Conservation (phyloP, 2,797 vertebrate species). For the Argentina silus region DNA sequence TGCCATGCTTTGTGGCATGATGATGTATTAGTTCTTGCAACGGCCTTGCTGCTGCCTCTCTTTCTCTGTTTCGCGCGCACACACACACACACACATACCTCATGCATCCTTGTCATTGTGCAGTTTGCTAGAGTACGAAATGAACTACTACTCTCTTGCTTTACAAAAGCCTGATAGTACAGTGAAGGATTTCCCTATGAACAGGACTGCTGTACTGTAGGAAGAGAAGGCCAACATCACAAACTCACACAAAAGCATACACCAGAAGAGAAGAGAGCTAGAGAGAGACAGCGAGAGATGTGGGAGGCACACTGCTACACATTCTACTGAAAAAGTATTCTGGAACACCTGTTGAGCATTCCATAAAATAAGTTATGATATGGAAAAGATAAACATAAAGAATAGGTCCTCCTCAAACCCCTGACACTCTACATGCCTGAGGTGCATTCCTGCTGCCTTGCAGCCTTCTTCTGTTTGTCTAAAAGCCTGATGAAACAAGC, state of each 20-base stretch:
- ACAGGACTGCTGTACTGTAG: too few relatives aligned
- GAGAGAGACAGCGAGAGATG: not conserved
- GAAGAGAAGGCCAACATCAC: not conserved
- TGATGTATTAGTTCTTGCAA: slow-evolving; percentile 25
- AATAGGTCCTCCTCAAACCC: too few relatives aligned
- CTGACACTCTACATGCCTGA: too few relatives aligned
- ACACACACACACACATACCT: not conserved
- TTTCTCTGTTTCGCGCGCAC: slow-evolving; percentile 24
- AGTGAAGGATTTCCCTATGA: not conserved
- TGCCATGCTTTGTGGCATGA: slow-evolving; percentile 33
- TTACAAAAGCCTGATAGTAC: not conserved
- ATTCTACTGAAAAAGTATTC: too few relatives aligned
- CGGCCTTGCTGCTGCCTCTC: slow-evolving; percentile 25
- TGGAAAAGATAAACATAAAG: too few relatives aligned
- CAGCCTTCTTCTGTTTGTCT: not conserved
- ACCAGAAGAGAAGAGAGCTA: not conserved
- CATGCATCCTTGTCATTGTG: not conserved
- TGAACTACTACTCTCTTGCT: not conserved
- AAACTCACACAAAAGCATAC: not conserved
- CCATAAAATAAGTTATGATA: too few relatives aligned
- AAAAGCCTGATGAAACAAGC: not conserved
- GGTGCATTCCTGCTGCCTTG: not conserved
- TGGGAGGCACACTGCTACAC: not conserved
- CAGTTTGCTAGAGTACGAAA: not conserved
- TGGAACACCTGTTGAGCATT: too few relatives aligned